A percentile compares a stretch with the other conserved stretches of the same genome.
Conservation (phyloP, 2,888 invertebrate genomes). For the Eristalis intricaria region DNA sequence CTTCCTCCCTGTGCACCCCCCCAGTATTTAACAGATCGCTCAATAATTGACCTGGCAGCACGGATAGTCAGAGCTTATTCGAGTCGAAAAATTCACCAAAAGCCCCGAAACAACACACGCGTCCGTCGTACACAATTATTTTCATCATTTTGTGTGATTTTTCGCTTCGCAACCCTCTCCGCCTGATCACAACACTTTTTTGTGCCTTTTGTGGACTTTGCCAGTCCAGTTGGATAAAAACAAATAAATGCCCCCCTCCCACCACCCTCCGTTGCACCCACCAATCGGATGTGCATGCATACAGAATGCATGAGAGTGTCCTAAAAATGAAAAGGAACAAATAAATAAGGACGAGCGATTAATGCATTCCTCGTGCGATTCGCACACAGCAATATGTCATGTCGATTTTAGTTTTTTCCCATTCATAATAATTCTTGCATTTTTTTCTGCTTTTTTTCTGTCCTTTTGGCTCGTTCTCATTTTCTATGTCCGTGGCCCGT, state of each 20-base stretch:
- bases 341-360: conserved; percentile 32
- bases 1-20: neutral
- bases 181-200: neutral
- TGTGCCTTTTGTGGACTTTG: neutral
- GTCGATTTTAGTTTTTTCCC: conserved; percentile 64
- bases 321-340: neutral
- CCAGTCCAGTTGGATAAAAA: no score
- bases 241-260: no score
- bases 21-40: neutral
- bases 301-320: neutral
- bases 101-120: neutral
- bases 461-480: conserved; percentile 59
- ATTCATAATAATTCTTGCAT: conserved; percentile 49
- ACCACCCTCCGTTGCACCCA: neutral
- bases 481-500: conserved; percentile 59
- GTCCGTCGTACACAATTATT: neutral
- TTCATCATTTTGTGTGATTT: neutral
- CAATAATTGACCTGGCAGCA: neutral
- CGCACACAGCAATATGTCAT: conserved; percentile 67
- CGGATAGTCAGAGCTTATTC: neutral
- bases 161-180: neutral
- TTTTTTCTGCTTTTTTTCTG: conserved; percentile 27
- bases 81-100: neutral
- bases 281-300: conserved; percentile 1
- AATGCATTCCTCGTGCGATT: conserved; percentile 59